Evolutionary conservation across 2,113 vertebrate species (phyloP).

Genomic region (Apteryx owenii): DNA sequence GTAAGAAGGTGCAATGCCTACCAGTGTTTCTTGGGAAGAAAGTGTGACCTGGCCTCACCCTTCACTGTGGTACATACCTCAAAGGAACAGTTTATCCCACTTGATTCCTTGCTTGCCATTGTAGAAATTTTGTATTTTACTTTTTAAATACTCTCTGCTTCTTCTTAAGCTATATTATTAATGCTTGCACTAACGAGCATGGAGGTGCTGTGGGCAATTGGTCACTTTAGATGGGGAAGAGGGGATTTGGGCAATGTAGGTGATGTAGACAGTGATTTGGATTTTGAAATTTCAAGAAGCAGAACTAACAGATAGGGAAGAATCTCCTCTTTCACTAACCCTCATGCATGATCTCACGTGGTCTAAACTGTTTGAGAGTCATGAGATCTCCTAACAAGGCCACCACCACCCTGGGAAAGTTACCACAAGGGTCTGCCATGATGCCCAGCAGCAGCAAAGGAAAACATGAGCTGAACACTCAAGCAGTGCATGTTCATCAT

Average conservation of each 20-base stretch:
- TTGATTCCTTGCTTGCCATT: neutral
- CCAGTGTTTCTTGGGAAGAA: neutral
- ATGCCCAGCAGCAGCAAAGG: neutral
- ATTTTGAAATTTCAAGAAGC: neutral
- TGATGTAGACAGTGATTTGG: neutral
- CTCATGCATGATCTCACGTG: neutral
- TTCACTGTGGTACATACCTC: neutral
- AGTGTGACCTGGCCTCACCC: neutral
- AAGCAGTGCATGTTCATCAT: neutral
- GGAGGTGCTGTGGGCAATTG: neutral
- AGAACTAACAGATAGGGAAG: neutral
- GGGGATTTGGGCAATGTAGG: neutral
- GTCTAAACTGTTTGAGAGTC: neutral
- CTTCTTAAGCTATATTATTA: neutral
- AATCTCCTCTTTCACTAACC: neutral
- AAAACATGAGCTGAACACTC: neutral
- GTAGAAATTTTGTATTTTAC: neutral
- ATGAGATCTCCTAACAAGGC: neutral
- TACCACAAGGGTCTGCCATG: neutral
- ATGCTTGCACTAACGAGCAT: accelerated
- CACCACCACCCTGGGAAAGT: neutral
- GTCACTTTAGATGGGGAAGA: neutral
- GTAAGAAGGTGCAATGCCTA: neutral
- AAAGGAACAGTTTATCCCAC: neutral
- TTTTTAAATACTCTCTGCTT: neutral